Base-by-base conservation (phyloP, 2,888 invertebrate species). In the Ormyrus labotus region DNA sequence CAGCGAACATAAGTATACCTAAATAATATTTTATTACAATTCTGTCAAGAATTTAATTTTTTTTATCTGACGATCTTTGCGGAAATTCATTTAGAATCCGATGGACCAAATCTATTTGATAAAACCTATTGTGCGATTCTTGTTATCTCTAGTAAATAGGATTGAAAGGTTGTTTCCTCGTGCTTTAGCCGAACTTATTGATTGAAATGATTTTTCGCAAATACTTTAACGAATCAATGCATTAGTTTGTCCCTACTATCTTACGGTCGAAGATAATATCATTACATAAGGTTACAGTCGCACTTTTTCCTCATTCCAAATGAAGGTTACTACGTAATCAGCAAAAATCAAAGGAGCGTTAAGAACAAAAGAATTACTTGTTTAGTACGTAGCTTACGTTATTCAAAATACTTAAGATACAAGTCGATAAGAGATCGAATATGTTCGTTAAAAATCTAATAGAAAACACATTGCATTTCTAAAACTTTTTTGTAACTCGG, bases 281-380 rank as follows among this genome's bases (percentile, higher is more conserved):
- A 19, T 78, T 68, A 72, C 10, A 50, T 60, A 78, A 78, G 10
- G 50, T 78, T 61, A 60, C 61, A 7, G 61, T 67, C 48, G 48
- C 45, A 64, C 53, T 51, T 72, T 77, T 65, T 65, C 65, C 65
- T 45, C 58, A 8, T 71, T 70, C 47, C 64, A 58, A 13, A 10
- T 65, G 65, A 78, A 78, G 57, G 57, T 77, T 77, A 65, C 58
- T 19, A 65, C 50, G 48, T 57, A 70, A 63, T 63, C 55, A 64
- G 47, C 70, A 57, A 77, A 70, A 77, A 48, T 70, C 50, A 77
- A 69, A n/a, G 57, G 50, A 70, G 47, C 47, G 53, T 69, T 76
- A n/a, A 63, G 45, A 77, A 68, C 48, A 69, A 34, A 70, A 63
- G 64, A 57, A 75, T 68, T 53, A 53, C 11, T 68, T 68, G 13